Conservation (phyloP, 2,113 vertebrate species). For the Tupaia chinensis region DNA sequence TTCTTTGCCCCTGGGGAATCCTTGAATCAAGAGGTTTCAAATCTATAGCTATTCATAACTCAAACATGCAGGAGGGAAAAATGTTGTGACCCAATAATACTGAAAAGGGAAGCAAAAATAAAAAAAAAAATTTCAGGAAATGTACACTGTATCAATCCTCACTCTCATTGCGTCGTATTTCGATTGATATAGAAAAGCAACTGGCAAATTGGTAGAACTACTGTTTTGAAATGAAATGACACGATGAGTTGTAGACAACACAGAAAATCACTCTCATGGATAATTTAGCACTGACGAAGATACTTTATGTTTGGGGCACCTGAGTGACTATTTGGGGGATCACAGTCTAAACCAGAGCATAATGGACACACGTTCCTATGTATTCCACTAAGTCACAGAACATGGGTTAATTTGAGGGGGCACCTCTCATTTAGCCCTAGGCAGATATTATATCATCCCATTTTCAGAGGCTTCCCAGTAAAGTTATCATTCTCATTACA, state of each 20-base stretch:
- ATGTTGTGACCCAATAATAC: not conserved
- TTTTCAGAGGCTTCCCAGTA: conserved; percentile 53
- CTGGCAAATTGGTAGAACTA: not conserved
- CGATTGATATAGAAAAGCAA: not conserved
- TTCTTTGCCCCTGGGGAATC: not conserved
- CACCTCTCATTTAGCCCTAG: not conserved
- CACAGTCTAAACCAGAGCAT: not conserved
- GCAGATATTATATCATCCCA: not conserved
- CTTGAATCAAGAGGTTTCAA: conserved; percentile 40
- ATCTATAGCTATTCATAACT: not conserved
- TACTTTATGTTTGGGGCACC: not conserved
- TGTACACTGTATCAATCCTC: not conserved
- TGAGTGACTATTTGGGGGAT: not conserved
- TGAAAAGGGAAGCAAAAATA: not conserved
- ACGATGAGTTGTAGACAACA: not conserved
- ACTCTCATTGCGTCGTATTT: not conserved
- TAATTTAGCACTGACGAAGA: conserved; percentile 1
- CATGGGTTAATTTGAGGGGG: not conserved
- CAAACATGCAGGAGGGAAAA: not conserved
- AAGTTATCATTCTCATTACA: conserved; percentile 64
- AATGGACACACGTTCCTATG: not conserved
- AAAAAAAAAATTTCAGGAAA: not conserved
- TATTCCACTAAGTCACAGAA: not conserved
- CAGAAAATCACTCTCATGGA: not conserved
- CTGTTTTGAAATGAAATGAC: conserved; percentile 12